Conservation (phyloP, 2,888 invertebrate species). For the Mycalesis mineus region DNA sequence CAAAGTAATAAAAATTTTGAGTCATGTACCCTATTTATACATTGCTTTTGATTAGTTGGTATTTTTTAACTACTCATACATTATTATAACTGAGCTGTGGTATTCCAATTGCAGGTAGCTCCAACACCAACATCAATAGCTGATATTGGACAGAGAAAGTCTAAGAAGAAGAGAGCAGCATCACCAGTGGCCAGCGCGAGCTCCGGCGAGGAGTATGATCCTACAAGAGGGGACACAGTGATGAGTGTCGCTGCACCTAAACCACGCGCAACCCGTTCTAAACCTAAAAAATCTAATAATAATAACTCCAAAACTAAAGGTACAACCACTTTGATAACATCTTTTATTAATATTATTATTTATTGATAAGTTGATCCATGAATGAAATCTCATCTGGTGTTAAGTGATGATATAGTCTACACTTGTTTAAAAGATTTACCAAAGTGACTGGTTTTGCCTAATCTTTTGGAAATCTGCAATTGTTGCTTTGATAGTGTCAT, state of each 20-base stretch:
- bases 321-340: slow-evolving; percentile 19
- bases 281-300: slow-evolving; percentile 55
- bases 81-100: background rate
- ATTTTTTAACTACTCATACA: background rate
- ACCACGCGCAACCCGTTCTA: slow-evolving; percentile 52
- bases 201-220: slow-evolving; percentile 73
- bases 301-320: slow-evolving; percentile 57
- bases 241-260: slow-evolving; percentile 69
- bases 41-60: too few species aligned
- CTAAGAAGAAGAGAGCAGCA: slow-evolving; percentile 65
- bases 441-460: too few species aligned
- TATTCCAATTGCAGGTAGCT: slow-evolving; percentile 41
- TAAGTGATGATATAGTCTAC: too few species aligned
- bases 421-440: too few species aligned
- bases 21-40: too few species aligned
- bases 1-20: too few species aligned
- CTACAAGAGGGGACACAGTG: slow-evolving; percentile 58
- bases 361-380: too few species aligned
- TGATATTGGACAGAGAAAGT: slow-evolving; percentile 65
- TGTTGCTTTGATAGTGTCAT: too few species aligned
- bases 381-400: too few species aligned
- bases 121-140: slow-evolving; percentile 60
- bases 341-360: too few species aligned
- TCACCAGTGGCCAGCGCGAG: slow-evolving; percentile 65
- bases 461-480: too few species aligned